These are phyloP conservation scores for Odontamblyopus lacepedii DNA, from an alignment of 2,797 vertebrate species.

Conservation along the genomic window DNA sequence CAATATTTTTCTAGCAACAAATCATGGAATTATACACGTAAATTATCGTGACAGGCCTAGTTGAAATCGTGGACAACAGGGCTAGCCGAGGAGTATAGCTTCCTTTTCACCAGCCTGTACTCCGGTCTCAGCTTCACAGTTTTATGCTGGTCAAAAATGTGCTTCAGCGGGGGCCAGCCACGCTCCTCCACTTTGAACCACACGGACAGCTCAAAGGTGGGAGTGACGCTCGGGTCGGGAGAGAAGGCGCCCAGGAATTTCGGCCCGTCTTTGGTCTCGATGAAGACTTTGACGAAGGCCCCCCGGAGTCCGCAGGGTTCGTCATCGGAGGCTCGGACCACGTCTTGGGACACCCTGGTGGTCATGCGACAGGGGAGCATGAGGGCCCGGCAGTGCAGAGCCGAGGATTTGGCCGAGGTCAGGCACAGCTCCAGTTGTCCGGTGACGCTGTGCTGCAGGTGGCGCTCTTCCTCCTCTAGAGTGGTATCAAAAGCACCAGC, in stretches of 20 bases:
- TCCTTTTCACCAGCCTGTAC: conserved; percentile 81
- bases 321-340: conserved; percentile 56
- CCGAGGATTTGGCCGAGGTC: conserved; percentile 69
- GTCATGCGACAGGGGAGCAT: conserved; percentile 75
- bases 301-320: conserved; percentile 82
- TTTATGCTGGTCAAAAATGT: conserved; percentile 65
- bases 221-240: conserved; percentile 62
- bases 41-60: conserved; percentile 15
- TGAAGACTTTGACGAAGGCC: conserved; percentile 68
- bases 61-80: conserved; percentile 71
- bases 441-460: conserved; percentile 62
- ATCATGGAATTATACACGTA: too few species aligned
- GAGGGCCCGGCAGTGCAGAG: conserved; percentile 71
- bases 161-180: conserved; percentile 68
- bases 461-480: conserved; percentile 54
- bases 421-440: conserved; percentile 70
- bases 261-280: conserved; percentile 62
- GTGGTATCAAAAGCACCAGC: conserved; percentile 44
- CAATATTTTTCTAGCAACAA: not conserved
- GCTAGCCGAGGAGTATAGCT: conserved; percentile 80
- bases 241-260: conserved; percentile 62
- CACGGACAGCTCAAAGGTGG: conserved; percentile 79
- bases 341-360: conserved; percentile 61
- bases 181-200: conserved; percentile 63
- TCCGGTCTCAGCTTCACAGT: conserved; percentile 72